phyloP scores from a whole-genome alignment of 2,113 vertebrate species.

The Engraulis encrasicolus region DNA sequence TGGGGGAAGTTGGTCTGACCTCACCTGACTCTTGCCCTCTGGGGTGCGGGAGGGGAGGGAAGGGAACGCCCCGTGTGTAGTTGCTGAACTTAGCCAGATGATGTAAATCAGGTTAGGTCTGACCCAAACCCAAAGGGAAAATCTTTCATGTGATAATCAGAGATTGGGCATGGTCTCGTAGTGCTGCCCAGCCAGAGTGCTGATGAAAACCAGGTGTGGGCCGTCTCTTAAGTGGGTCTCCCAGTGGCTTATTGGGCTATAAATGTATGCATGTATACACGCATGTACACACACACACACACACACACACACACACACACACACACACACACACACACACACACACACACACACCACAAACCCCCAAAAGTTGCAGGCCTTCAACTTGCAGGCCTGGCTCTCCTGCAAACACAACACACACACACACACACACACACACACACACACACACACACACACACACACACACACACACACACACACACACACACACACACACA shows the following conservation, averaged over 20 bases:
- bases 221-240: background rate
- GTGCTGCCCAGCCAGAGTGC: background rate
- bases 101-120: no score
- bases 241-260: no score
- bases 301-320: background rate
- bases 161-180: background rate
- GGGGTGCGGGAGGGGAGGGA: no score
- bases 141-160: background rate
- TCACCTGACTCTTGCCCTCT: no score
- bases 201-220: background rate
- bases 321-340: background rate
- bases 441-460: background rate
- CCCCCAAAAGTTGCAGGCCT: background rate
- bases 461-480: constrained; percentile 9
- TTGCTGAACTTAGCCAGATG: no score
- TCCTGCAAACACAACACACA: no score
- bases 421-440: no score
- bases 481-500: background rate
- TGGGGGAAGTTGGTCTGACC: background rate
- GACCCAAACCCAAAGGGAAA: background rate
- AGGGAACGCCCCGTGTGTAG: no score
- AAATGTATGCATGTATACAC: background rate
- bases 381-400: no score
- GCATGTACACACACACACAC: background rate
- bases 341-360: background rate